Percentiles rank a stretch among this genome's conserved stretches.
These are phyloP conservation scores for Hesperia comma DNA, from an alignment of 2,888 invertebrate genomes.

Conservation along the genomic window DNA sequence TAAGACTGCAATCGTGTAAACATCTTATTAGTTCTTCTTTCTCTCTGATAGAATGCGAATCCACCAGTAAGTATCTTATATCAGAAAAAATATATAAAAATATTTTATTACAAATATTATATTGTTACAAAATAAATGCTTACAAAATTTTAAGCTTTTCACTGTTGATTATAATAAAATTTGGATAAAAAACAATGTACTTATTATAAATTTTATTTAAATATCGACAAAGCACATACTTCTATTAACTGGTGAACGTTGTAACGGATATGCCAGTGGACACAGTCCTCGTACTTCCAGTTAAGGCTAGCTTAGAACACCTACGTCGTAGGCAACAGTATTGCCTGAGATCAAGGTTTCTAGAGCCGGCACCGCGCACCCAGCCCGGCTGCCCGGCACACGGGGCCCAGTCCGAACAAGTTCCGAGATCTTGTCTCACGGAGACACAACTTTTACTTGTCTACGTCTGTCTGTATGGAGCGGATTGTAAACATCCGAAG, in stretches of 20 bases:
- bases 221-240: too few species aligned
- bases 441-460: slow-evolving; percentile 36
- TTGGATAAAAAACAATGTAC: too few species aligned
- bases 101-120: too few species aligned
- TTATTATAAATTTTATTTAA: too few species aligned
- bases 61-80: too few species aligned
- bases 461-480: slow-evolving; percentile 26
- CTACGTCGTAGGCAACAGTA: slow-evolving; percentile 33
- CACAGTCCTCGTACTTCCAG: slow-evolving; percentile 11
- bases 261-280: slow-evolving; percentile 14
- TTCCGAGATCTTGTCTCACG: slow-evolving; percentile 31
- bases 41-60: too few species aligned
- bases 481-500: slow-evolving; percentile 32
- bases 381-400: slow-evolving; percentile 18
- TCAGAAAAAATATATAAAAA: too few species aligned
- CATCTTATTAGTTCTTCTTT: too few species aligned
- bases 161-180: too few species aligned
- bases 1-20: too few species aligned
- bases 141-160: too few species aligned
- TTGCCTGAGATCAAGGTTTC: slow-evolving; percentile 37
- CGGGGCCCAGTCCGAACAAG: slow-evolving; percentile 30
- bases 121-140: too few species aligned
- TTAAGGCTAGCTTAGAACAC: slow-evolving; percentile 34
- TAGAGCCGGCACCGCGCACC: slow-evolving; percentile 20
- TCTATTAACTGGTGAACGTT: neutral